Conservation (phyloP, 1,140 invertebrate species). For the Drosophila lowei region DNA sequence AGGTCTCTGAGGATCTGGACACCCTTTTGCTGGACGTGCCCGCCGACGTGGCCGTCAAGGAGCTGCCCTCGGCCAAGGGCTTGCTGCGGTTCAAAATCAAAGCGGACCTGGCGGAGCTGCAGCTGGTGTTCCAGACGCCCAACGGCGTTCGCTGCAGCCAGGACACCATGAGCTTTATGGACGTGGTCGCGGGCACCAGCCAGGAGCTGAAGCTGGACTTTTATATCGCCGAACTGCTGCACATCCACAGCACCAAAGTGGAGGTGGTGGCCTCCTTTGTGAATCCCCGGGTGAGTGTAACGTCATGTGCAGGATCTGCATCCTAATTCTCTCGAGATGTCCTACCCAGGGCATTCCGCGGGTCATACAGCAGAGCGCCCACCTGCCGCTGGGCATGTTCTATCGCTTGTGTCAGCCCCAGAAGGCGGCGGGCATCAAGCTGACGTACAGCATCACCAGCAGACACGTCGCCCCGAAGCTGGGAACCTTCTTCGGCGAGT, state of each 20-base stretch:
- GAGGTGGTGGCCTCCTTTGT: slow-evolving; percentile 72
- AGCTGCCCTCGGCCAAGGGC: slow-evolving; percentile 64
- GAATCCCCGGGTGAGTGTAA: slow-evolving; percentile 52
- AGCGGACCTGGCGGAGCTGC: slow-evolving; percentile 66
- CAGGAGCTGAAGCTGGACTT: slow-evolving; percentile 63
- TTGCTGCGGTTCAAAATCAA: slow-evolving; percentile 56
- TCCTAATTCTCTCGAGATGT: not conserved
- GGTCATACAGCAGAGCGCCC: slow-evolving; percentile 60
- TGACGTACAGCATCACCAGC: slow-evolving; percentile 73
- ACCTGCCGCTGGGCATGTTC: slow-evolving; percentile 75
- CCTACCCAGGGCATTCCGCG: slow-evolving; percentile 65
- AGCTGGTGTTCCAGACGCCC: slow-evolving; percentile 59
- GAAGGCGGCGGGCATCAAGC: slow-evolving; percentile 74
- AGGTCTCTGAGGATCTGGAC: slow-evolving; percentile 61
- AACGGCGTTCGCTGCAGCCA: slow-evolving; percentile 64
- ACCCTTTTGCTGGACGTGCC: slow-evolving; percentile 69
- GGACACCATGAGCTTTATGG: slow-evolving; percentile 60
- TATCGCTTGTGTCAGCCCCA: slow-evolving; percentile 67
- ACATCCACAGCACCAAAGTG: slow-evolving; percentile 60
- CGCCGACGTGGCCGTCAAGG: slow-evolving; percentile 71
- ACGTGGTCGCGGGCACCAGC: slow-evolving; percentile 52
- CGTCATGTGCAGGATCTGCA: not conserved
- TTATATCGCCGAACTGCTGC: slow-evolving; percentile 67
- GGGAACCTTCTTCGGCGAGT: slow-evolving; percentile 67
- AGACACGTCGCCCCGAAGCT: slow-evolving; percentile 62